These are phyloP conservation scores for Picus viridis DNA, from an alignment of 2,797 vertebrate genomes.

Conservation along the genomic window DNA sequence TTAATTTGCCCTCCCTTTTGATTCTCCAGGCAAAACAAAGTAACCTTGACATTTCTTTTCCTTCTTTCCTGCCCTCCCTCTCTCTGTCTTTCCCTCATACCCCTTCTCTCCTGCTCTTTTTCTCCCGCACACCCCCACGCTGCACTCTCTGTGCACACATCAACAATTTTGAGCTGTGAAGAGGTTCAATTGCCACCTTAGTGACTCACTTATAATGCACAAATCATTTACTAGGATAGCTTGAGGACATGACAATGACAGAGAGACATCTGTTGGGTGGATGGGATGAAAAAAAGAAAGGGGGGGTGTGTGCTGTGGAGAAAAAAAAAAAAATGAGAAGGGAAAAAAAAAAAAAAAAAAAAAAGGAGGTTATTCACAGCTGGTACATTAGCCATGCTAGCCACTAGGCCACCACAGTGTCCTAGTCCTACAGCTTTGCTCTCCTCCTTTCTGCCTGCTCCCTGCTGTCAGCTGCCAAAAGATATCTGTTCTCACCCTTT, in stretches of 20 bases:
- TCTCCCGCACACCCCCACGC: conserved; percentile 10
- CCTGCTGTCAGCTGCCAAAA: conserved; percentile 88
- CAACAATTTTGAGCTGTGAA: conserved; percentile 83
- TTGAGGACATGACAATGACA: conserved; percentile 83
- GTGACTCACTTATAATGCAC: conserved; percentile 79
- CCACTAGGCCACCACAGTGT: conserved; percentile 79
- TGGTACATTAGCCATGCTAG: conserved; percentile 79
- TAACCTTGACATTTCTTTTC: conserved; percentile 80
- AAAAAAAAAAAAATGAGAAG: not conserved
- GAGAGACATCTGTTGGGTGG: conserved; percentile 82
- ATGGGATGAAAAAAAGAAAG: conserved; percentile 18
- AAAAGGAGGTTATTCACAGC: conserved; percentile 74
- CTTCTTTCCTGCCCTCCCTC: conserved; percentile 25
- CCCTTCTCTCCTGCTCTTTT: conserved; percentile 23
- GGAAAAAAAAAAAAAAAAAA: not conserved
- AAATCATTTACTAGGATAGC: conserved; percentile 80
- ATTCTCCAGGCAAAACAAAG: conserved; percentile 69
- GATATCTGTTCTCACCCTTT: conserved; percentile 92
- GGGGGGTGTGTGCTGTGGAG: accelerated
- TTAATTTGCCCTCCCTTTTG: conserved; percentile 71
- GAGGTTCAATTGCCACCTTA: conserved; percentile 81
- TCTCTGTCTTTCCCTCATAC: not conserved
- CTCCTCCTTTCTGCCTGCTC: conserved; percentile 73
- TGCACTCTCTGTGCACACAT: conserved; percentile 72
- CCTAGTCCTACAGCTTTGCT: conserved; percentile 76